Conservation (phyloP, 2,888 invertebrate species). For the Drosophila formosana region DNA sequence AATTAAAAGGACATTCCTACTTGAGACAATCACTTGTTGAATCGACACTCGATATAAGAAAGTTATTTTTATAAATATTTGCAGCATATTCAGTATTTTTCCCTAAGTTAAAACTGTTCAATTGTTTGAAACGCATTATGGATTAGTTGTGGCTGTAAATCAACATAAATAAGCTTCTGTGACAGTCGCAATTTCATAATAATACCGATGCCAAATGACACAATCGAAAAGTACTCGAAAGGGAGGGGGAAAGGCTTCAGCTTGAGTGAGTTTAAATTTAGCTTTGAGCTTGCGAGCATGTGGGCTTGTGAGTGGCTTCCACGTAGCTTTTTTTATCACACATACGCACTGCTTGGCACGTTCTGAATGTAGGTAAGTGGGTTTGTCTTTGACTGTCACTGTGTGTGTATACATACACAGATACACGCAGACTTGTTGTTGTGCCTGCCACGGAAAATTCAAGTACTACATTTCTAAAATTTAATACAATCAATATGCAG, state of each 20-base stretch:
- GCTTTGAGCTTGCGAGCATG: conserved; percentile 64
- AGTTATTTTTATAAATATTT: not conserved
- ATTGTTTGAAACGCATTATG: not conserved
- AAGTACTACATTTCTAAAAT: not conserved
- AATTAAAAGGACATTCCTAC: no score
- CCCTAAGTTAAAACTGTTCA: not conserved
- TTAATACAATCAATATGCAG: not conserved
- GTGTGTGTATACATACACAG: conserved; percentile 3
- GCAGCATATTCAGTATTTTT: not conserved
- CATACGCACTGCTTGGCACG: conserved; percentile 69
- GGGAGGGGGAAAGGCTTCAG: conserved; percentile 9
- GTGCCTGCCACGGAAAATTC: conserved; percentile 17
- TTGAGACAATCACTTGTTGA: conserved; percentile 3
- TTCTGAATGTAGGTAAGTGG: conserved; percentile 72
- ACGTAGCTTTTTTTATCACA: conserved; percentile 59
- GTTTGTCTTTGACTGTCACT: conserved; percentile 13
- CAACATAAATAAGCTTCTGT: not conserved
- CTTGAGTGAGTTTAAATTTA: conserved; percentile 56
- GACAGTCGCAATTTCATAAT: conserved; percentile 12
- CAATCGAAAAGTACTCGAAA: conserved; percentile 35
- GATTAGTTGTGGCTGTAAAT: not conserved
- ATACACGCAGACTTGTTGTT: conserved; percentile 59
- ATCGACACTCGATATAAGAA: not conserved
- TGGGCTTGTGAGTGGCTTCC: conserved; percentile 49
- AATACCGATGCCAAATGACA: conserved; percentile 26